Conservation (phyloP, 2,797 vertebrate genomes). For the Dendrocincla tyrannina region DNA sequence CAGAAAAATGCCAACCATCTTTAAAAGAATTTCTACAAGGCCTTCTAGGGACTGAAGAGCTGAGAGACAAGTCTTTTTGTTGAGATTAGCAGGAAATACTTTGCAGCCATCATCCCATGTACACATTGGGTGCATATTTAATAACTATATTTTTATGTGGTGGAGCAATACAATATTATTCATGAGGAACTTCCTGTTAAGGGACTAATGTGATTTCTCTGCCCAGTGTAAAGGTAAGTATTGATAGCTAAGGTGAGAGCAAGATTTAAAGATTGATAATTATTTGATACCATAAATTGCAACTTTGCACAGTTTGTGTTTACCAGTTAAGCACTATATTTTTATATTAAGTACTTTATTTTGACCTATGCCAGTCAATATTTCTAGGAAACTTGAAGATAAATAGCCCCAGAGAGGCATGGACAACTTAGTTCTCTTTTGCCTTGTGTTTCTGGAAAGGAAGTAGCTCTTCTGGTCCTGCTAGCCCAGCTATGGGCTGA, state of each 20-base stretch:
- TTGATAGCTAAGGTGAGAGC: not conserved
- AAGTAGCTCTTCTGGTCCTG: not conserved
- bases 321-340: not conserved
- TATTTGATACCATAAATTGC: not conserved
- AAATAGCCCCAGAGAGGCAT: not conserved
- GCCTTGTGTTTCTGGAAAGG: not conserved
- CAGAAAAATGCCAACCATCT: not conserved
- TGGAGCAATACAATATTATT: not conserved
- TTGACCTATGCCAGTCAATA: not conserved
- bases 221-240: not conserved
- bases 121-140: not conserved
- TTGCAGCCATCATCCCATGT: not conserved
- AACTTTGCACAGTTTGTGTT: not conserved
- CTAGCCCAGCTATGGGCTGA: not conserved
- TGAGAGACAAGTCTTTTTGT: not conserved
- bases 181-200: not conserved
- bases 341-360: not conserved
- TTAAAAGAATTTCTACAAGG: not conserved
- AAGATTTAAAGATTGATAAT: not conserved
- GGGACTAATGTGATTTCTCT: not conserved
- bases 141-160: not conserved
- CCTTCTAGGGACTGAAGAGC: not conserved
- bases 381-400: not conserved
- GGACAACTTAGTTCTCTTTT: not conserved
- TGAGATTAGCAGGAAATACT: not conserved